Evolutionary conservation across 2,113 vertebrate species (phyloP), one percentile per base, ranked within the genome.

Genomic region (Cercopithecus mona): DNA sequence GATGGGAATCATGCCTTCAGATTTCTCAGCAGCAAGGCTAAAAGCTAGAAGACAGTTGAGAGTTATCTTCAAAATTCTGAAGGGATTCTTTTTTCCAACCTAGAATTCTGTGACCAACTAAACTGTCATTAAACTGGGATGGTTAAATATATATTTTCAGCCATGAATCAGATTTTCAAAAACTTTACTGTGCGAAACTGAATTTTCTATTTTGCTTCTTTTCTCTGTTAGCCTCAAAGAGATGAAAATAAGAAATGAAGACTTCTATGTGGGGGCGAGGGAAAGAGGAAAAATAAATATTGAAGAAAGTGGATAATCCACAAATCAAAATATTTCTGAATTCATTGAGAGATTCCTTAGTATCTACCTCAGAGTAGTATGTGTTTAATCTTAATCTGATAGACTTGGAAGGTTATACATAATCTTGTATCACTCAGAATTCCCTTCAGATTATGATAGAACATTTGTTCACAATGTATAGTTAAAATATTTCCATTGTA

Each of bases 181-280:
- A 70, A 50, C 43, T 45, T 38, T 70, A 48, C 57, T 86, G 12
- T 78, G 52, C 40, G 57, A 50, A 40, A 72, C 78, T 52, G 13
- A 91, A 82, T 95, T 76, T 82, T 43, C 52, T 64, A 40, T 76
- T 70, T 72, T 50, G 12, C 50, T 32, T 64, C 55, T 73, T 43
- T 83, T 84, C 52, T 57, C 68, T 23, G 40, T 88, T 35, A 72
- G 43, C 38, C 50, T 91, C 59, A 95, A 35, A 61, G 59, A 91
- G 13, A 16, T 91, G 23, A 76, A 90, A 95, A 75, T 86, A 97
- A 87, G 94, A 90, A 93, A 59, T 66, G 12, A 73, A 64, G 32
- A 38, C 25, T 27, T 72, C 43, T 16, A 11, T 35, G 8, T 30
- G 45, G 32, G 64, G 79, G 18, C 52, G n/a, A n/a, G 64, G 85